Evolutionary conservation across 2,797 vertebrate genomes (phyloP).

Genomic region (Bothrops alternatus): DNA sequence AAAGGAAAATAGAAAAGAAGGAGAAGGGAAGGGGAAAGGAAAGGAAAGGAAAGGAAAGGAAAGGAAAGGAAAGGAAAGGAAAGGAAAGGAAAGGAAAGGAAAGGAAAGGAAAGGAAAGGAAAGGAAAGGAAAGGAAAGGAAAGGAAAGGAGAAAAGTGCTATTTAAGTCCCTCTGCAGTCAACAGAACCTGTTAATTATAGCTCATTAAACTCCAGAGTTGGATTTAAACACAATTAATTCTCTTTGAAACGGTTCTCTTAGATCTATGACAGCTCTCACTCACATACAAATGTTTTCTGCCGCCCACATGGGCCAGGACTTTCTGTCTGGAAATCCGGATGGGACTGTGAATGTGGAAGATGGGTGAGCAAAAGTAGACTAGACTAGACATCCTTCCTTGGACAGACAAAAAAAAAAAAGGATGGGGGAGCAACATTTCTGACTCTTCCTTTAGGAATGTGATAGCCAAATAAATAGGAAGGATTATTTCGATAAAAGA

Average conservation of each 20-base stretch:
- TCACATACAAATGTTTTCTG: neutral
- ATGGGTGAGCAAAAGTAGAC: neutral
- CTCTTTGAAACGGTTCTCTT: no score
- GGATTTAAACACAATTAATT: neutral
- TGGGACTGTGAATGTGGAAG: neutral
- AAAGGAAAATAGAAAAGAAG: no score
- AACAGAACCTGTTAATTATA: neutral
- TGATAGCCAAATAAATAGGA: neutral
- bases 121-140: neutral
- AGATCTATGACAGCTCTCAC: no score
- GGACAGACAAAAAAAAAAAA: neutral
- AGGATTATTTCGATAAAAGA: neutral
- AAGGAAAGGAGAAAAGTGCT: neutral
- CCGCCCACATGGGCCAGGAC: neutral
- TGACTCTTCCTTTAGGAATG: neutral
- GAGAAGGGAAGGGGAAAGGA: no score
- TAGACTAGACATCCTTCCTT: no score
- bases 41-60: no score
- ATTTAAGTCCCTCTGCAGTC: neutral
- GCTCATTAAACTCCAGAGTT: no score
- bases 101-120: no score
- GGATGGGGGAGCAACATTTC: neutral
- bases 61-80: no score
- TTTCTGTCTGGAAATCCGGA: neutral
- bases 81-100: no score